These are phyloP conservation scores for Actinernus sp. DNA, from an alignment of 92 coral and sea anemone species.

Conservation along the genomic window DNA sequence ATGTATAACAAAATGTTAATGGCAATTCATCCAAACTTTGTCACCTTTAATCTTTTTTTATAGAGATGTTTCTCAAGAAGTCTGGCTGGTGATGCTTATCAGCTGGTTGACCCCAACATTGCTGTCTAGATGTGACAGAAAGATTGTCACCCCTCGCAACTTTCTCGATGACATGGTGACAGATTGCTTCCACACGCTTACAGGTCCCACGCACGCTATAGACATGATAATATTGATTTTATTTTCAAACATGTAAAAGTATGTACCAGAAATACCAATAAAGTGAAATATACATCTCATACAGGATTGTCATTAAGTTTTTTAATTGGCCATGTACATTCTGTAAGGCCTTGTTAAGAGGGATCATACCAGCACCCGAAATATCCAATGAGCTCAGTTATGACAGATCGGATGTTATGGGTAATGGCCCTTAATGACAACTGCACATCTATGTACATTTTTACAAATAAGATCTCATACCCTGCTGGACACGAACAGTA, in stretches of 20 bases:
- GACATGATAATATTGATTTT: too few relatives aligned
- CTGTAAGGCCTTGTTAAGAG: neutral
- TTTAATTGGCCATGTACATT: neutral
- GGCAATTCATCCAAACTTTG: too few relatives aligned
- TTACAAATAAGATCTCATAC: too few relatives aligned
- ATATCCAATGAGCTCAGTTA: too few relatives aligned
- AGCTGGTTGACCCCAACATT: conserved; percentile 33
- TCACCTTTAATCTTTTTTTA: conserved; percentile 19
- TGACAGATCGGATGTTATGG: too few relatives aligned
- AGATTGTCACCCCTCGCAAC: conserved; percentile 31
- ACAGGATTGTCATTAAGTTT: neutral
- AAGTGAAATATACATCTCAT: neutral
- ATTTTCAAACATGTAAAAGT: too few relatives aligned
- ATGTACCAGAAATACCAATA: too few relatives aligned
- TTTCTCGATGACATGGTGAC: conserved; percentile 21
- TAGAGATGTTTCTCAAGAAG: conserved; percentile 22
- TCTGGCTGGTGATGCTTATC: conserved; percentile 26
- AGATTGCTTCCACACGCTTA: conserved; percentile 33
- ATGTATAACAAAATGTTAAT: too few relatives aligned
- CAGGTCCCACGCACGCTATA: conserved; percentile 31
- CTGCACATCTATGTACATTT: too few relatives aligned
- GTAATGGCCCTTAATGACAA: too few relatives aligned
- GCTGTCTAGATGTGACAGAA: conserved; percentile 31
- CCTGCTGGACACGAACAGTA: conserved; percentile 31
- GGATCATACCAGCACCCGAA: too few relatives aligned